These are phyloP conservation scores for Actinopyga echinites DNA, from an alignment of 53 echinoderm and acorn worm genomes.

Conservation along the genomic window DNA sequence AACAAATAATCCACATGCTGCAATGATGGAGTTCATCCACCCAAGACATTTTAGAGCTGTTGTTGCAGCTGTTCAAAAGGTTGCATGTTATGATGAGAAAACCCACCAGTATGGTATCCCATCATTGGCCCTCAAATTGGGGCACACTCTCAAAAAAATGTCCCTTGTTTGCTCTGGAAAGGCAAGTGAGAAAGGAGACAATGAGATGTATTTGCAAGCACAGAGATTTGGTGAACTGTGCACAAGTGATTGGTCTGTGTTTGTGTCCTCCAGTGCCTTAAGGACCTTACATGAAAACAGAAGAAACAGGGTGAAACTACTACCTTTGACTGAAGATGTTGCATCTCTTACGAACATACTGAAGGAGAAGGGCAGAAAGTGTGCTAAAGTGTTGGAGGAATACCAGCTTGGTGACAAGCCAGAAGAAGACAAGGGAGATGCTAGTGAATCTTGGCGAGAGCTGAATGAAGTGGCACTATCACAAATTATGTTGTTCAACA, in stretches of 20 bases:
- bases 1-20: constrained; percentile 28
- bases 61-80: constrained; percentile 59
- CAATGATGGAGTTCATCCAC: constrained; percentile 37
- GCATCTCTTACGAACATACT: constrained; percentile 58
- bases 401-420: not conserved
- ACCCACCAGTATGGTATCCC: constrained; percentile 38
- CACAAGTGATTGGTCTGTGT: constrained; percentile 46
- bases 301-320: constrained; percentile 16
- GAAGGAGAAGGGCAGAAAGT: constrained; percentile 42
- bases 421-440: not conserved
- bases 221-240: constrained; percentile 1
- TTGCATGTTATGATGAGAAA: constrained; percentile 51
- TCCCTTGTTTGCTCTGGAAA: constrained; percentile 40
- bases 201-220: constrained; percentile 13
- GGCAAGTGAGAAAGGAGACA: constrained; percentile 39
- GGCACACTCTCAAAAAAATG: constrained; percentile 55
- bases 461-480: constrained; percentile 52
- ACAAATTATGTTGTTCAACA: constrained; percentile 45
- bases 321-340: constrained; percentile 65
- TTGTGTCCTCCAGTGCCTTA: constrained; percentile 55
- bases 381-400: not conserved
- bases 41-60: constrained; percentile 47
- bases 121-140: constrained; percentile 62
- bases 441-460: constrained; percentile 48
- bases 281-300: constrained; percentile 47